These are phyloP conservation scores for Microctenopoma lineatum DNA, from an alignment of 2,797 vertebrate genomes.

Conservation along the genomic window DNA sequence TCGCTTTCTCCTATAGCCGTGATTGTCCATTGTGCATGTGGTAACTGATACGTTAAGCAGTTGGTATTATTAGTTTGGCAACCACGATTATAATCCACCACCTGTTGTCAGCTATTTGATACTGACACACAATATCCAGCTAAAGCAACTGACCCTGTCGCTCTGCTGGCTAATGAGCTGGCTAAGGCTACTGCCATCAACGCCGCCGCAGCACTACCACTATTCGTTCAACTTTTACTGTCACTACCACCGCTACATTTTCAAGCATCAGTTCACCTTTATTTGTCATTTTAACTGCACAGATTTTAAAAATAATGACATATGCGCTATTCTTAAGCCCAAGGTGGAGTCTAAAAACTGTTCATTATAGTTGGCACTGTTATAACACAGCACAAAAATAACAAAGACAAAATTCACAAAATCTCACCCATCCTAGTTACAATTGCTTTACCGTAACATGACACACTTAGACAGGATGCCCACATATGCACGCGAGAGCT, in stretches of 20 bases:
- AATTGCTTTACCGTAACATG: background rate
- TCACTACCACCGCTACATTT: background rate
- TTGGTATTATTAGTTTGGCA: constrained; percentile 79
- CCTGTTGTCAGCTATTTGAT: constrained; percentile 79
- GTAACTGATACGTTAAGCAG: constrained; percentile 70
- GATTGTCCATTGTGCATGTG: constrained; percentile 70
- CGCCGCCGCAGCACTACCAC: constrained; percentile 4
- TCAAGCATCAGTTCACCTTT: background rate
- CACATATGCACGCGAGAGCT: background rate
- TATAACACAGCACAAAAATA: background rate
- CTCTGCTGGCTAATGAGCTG: constrained; percentile 70
- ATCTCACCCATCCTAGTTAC: background rate
- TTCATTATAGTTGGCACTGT: background rate
- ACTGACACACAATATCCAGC: constrained; percentile 74
- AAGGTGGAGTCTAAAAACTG: constrained; percentile 3
- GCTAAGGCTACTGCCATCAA: constrained; percentile 56
- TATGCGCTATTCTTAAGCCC: background rate
- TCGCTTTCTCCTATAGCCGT: constrained; percentile 50
- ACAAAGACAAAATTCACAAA: background rate
- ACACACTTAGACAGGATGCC: background rate
- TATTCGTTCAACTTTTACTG: background rate
- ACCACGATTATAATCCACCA: constrained; percentile 73
- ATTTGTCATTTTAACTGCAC: background rate
- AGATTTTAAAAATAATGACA: background rate
- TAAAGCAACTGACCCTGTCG: constrained; percentile 66